Base-by-base conservation (phyloP, 2,797 vertebrate genomes). In the Sebastes melanostomus region DNA sequence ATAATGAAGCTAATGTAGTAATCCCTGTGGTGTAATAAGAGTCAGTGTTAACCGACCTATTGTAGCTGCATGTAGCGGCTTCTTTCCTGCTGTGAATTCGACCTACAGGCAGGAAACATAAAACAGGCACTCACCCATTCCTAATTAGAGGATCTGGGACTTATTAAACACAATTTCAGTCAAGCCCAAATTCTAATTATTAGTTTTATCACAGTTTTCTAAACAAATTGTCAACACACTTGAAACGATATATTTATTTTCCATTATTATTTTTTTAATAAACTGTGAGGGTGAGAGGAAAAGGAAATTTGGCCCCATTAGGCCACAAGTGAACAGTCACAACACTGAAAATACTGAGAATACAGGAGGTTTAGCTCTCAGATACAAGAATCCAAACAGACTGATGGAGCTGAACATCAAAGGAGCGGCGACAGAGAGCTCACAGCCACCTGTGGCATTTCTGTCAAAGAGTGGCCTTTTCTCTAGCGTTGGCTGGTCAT, bases 121-220 rank as follows among this genome's bases (percentile, higher is more conserved):
- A 91, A 88, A 85, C 80, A 82, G 83, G 76, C 86, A 66, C 80
- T 79, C 73, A 83, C 63, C 79, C 46, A 72, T 66, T 84, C 65
- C 81, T 92, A 95, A 94, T 93, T 92, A 93, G 87, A 84, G 65
- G 77, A 94, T 89, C 69, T 79, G 86, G 79, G 85, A 92, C 89
- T 88, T 91, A 91, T 91, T 93, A 91, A 91, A 95, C 75, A 90
- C 85, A 90, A 92, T 93, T 90, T 72, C 83, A 93, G 86, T 89
- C 84, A 93, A 89, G 81, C 86, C 74, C 62, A 77, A 83, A 84
- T 86, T 88, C 78, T 83, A 85, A 94, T 94, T 74, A 94, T 92
- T 92, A 89, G 79, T 92, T 93, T 88, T 66, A 89, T 75, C 80
- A 78, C 80, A 70, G 89, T 88, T 93, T 90, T 91, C 88, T 88